Percentiles rank a stretch among this genome's conserved stretches.
Conservation (phyloP, 2,113 vertebrate genomes). For the Gymnorhina tibicen region DNA sequence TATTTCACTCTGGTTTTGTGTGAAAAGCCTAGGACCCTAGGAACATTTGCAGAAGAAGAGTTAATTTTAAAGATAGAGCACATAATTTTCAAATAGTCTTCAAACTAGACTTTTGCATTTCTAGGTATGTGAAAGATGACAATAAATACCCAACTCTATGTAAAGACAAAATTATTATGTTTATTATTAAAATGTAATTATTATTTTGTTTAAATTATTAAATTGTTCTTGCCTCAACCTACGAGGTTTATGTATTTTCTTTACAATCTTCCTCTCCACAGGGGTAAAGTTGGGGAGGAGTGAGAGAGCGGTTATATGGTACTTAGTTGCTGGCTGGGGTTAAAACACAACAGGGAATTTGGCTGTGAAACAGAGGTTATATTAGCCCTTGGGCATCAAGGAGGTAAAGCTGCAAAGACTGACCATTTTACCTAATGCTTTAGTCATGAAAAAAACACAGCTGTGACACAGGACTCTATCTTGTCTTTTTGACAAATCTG, state of each 20-base stretch:
- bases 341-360: neutral
- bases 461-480: neutral
- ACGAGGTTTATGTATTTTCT: neutral
- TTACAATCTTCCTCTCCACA: neutral
- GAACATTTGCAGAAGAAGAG: neutral
- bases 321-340: neutral
- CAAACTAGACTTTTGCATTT: neutral
- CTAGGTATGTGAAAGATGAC: neutral
- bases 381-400: neutral
- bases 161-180: neutral
- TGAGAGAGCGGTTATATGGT: accelerated
- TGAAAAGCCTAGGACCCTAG: neutral
- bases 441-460: neutral
- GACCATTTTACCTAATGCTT: neutral
- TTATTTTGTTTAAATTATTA: neutral
- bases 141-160: neutral
- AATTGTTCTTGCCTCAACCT: neutral
- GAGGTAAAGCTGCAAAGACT: neutral
- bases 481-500: neutral
- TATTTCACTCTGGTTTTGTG: neutral
- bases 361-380: neutral
- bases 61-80: neutral
- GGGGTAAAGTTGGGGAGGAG: accelerated
- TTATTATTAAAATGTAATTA: neutral
- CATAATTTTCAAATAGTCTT: neutral